phyloP scores from a whole-genome alignment of 2,888 invertebrate species.

The Theretra japonica region DNA sequence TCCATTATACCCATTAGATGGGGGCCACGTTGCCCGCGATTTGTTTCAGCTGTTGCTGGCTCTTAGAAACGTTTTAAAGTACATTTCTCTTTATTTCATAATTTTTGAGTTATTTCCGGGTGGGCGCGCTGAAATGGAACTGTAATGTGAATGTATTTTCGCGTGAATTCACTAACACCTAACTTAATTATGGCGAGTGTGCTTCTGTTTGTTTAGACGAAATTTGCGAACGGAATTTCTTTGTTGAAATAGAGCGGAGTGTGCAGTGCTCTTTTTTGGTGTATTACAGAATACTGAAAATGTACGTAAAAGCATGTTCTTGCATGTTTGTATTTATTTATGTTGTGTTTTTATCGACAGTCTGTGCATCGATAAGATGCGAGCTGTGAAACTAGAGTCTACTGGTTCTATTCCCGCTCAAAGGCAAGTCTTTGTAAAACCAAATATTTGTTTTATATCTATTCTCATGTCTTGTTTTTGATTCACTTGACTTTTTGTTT shows the following conservation, averaged over 20 bases:
- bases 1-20: conserved; percentile 66
- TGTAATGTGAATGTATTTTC: conserved; percentile 19
- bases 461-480: no score
- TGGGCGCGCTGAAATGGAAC: conserved; percentile 39
- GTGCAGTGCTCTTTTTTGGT: neutral
- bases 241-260: neutral
- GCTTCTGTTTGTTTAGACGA: neutral
- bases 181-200: conserved; percentile 36
- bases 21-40: conserved; percentile 58
- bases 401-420: neutral
- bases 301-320: neutral
- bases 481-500: no score
- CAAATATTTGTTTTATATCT: no score
- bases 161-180: conserved; percentile 31
- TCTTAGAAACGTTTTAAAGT: conserved; percentile 62
- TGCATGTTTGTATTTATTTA: no score
- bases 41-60: conserved; percentile 71
- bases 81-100: conserved; percentile 70
- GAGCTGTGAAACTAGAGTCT: neutral
- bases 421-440: neutral
- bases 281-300: neutral
- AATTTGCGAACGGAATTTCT: neutral
- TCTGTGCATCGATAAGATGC: no score
- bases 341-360: no score
- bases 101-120: conserved; percentile 60